A percentile compares a stretch with the other conserved stretches of the same genome.
Evolutionary conservation across 37 sponge, comb jelly and placozoan genomes (phyloP).

Genomic region (Ianthella basta): DNA sequence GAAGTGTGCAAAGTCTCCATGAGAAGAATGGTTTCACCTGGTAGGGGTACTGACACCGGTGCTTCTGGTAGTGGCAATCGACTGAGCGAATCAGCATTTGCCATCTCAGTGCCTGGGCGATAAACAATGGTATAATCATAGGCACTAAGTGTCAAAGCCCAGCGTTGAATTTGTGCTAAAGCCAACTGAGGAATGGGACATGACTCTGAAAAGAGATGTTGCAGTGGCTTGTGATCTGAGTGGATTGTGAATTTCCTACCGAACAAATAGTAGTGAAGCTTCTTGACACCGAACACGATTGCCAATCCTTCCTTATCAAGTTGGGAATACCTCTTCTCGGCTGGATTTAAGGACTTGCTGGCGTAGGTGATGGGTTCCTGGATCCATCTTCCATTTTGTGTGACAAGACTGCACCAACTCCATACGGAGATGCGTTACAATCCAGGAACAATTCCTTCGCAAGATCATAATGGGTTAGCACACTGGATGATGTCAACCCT

Average conservation of each 20-base stretch:
- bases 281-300: background rate
- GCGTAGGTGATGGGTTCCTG: background rate
- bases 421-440: background rate
- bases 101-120: too few species aligned
- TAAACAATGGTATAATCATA: too few species aligned
- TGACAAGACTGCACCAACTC: background rate
- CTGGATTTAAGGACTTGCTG: background rate
- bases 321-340: background rate
- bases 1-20: background rate
- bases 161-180: background rate
- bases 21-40: background rate
- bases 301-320: background rate
- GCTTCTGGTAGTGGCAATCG: too few species aligned
- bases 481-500: background rate
- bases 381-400: background rate
- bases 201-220: background rate
- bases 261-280: background rate
- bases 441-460: background rate
- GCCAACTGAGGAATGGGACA: background rate
- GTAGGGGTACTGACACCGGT: too few species aligned
- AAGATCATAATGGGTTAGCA: background rate
- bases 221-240: constrained; percentile 9
- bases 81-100: background rate
- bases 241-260: background rate
- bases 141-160: too few species aligned